These are phyloP conservation scores for Triplophysa yarkandensis DNA, from an alignment of 2,797 vertebrate species.

Conservation along the genomic window DNA sequence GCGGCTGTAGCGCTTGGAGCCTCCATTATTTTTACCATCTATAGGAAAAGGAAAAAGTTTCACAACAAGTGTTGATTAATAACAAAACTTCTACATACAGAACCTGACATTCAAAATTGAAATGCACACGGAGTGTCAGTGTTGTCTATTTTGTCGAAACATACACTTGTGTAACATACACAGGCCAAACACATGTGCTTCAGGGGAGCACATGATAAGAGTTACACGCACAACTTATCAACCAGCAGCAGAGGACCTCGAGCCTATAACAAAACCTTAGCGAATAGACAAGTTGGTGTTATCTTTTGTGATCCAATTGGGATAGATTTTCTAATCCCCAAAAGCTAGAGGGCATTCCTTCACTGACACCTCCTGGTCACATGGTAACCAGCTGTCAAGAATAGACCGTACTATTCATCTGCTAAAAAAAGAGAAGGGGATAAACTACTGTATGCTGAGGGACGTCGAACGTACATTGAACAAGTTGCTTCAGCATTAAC, in stretches of 20 bases:
- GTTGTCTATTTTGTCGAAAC: neutral
- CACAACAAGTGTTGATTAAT: neutral
- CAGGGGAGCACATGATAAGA: conserved; percentile 22
- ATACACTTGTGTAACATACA: neutral
- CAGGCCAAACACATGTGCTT: neutral
- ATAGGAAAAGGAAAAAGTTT: conserved; percentile 46
- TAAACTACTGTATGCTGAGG: neutral
- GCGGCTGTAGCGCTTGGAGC: conserved; percentile 90
- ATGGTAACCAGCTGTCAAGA: conserved; percentile 29
- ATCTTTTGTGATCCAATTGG: neutral
- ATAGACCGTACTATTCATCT: conserved; percentile 29
- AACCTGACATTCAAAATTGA: too few relatives aligned
- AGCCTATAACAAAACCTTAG: neutral
- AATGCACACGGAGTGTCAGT: too few relatives aligned
- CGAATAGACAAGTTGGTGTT: neutral
- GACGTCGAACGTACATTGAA: neutral
- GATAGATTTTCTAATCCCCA: conserved; percentile 9
- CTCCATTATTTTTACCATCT: conserved; percentile 92
- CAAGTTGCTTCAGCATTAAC: too few relatives aligned
- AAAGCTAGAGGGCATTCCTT: neutral
- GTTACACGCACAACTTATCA: conserved; percentile 37
- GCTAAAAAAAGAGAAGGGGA: neutral
- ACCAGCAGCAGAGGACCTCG: conserved; percentile 5
- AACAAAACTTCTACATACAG: too few relatives aligned
- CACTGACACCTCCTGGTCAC: conserved; percentile 24